These are phyloP conservation scores for Nipponia nippon DNA, from an alignment of 2,113 vertebrate genomes.

Conservation along the genomic window DNA sequence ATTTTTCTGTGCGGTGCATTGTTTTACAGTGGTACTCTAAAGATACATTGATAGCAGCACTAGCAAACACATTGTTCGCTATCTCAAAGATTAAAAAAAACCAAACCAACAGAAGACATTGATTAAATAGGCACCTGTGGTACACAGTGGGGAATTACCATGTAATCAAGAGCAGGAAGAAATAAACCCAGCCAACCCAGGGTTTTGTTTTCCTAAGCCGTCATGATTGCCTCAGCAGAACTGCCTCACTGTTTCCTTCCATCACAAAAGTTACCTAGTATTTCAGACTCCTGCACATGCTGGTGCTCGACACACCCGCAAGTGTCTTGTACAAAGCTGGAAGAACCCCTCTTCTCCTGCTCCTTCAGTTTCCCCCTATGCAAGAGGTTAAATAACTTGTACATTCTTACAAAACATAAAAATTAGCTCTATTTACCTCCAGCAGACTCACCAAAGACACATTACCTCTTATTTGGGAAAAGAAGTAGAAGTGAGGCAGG, in stretches of 20 bases:
- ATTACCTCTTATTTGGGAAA: neutral
- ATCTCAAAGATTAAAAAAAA: neutral
- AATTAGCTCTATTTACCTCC: neutral
- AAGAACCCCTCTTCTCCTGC: neutral
- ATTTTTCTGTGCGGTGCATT: neutral
- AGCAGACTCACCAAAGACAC: neutral
- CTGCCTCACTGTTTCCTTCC: neutral
- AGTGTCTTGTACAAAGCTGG: neutral
- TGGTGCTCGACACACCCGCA: neutral
- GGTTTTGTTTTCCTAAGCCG: neutral
- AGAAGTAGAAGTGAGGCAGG: neutral
- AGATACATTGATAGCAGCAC: neutral
- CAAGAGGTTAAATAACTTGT: neutral
- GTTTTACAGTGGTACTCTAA: neutral
- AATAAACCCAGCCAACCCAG: neutral
- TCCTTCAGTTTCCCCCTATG: neutral
- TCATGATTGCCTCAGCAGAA: neutral
- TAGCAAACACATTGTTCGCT: neutral
- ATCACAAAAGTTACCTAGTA: neutral
- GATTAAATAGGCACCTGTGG: neutral
- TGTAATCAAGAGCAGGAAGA: neutral
- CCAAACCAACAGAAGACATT: no score
- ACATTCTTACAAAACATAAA: neutral
- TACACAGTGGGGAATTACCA: neutral
- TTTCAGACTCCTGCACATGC: neutral